Evolutionary conservation across 2,797 vertebrate species (phyloP), one percentile per base, ranked within the genome.

Genomic region (Hypotaenidia philippensis): DNA sequence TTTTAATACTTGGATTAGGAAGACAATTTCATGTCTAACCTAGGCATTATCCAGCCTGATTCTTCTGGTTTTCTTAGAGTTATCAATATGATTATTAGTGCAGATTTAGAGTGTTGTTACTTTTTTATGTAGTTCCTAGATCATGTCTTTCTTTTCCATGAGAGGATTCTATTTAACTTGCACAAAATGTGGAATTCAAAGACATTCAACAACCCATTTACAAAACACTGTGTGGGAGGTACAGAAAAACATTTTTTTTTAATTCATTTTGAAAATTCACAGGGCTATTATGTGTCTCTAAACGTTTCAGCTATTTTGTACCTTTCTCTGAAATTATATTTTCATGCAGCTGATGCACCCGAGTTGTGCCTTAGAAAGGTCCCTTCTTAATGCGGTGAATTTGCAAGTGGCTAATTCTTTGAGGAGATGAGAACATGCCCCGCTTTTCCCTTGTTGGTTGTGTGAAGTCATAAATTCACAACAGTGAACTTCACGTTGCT

Each of bases 191-290:
- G 53, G 59, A 79, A 76, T 84, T 86, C 20, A 22, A 83, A 88
- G 55, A 52, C 10, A 36, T 72, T 95, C 64, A 74, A 57, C 52
- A 84, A 93, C 53, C 60, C 68, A 60, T 74, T 92, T 92, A 74
- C 55, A 89, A 93, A 95, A 93, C 57, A 85, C 34, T 61, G 32
- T 32, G 89, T 89, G 15, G 90, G 86, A 94, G 63, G 52, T 50
- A 68, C 14, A 82, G 49, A 89, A 87, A 84, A 94, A 40, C 15
- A 84, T 34, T 90, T 93, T 49, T 93, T 49, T 93, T 49, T 77
- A 60, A 53, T 13, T 93, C 8, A 56, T 80, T 93, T 89, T 57
- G 45, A 90, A 90, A 89, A 89, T 85, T 26, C 90, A 31, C 38
- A 32, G 53, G 36, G 36, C 19, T 80, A 71, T 95, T 93, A 82